Evolutionary conservation across 2,113 vertebrate species (phyloP), one percentile per base, ranked within the genome.

Genomic region (Xenus cinereus): DNA sequence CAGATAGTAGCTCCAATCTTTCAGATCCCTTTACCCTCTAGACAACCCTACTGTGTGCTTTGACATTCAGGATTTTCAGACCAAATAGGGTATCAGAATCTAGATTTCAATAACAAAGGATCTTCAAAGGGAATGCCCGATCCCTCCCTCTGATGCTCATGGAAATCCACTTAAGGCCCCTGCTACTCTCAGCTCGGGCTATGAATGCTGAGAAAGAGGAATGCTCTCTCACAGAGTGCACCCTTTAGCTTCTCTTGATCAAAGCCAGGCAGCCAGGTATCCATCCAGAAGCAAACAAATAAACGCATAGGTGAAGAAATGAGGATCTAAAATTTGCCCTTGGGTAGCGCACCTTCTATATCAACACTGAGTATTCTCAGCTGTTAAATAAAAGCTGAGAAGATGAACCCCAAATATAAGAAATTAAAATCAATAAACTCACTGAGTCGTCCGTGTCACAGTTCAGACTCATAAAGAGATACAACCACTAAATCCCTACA

Each of bases 371-470:
- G 78, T 53, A 73, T 89, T 91, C 80, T 91, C 67, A 71, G n/a
- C 77, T 81, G 54, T 87, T 97, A 87, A 92, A 64, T 75, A 89
- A 91, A 91, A 96, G 21, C 84, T 51, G 57, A 67, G 50, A 93
- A 91, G 71, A 96, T 95, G 94, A 94, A 95, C 88, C 85, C 43
- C 45, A 89, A 96, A 93, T 96, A 90, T 72, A 91, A 94, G 94
- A 96, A 96, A 97, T 95, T 95, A 97, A 96, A 97, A 96, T 96
- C 93, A 95, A 97, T 96, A 96, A 95, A 93, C 72, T 92, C 79
- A 28, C 75, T 0, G 28, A 95, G 64, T 84, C 18, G 5, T 81
- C 68, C 74, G 60, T 92, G 92, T 92, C 86, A 94, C 74, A 69
- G 86, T 94, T 94, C 75, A 91, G 81, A 89, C 24, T 95, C 90